These are phyloP conservation scores for Lutjanus argentimaculatus DNA, from an alignment of 2,797 vertebrate species.

Conservation along the genomic window DNA sequence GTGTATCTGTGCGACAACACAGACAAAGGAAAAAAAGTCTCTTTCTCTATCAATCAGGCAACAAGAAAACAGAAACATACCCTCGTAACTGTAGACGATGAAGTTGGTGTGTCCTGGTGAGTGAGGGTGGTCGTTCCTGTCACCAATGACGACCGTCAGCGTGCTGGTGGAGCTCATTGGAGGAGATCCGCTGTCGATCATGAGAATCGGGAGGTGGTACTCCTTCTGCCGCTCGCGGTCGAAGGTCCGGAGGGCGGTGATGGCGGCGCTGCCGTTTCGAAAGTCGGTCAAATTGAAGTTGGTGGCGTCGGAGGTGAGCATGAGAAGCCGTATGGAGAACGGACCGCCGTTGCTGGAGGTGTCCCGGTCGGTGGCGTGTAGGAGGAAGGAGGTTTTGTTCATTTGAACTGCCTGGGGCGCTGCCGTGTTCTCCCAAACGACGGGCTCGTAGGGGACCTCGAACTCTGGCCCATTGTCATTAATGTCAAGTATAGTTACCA, in stretches of 20 bases:
- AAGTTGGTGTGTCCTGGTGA: slow-evolving; percentile 88
- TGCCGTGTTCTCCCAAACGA: slow-evolving; percentile 91
- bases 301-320: slow-evolving; percentile 71
- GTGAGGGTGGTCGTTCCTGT: slow-evolving; percentile 93
- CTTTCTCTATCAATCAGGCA: neutral
- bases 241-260: slow-evolving; percentile 88
- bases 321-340: slow-evolving; percentile 89
- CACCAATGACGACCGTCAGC: slow-evolving; percentile 89
- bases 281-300: slow-evolving; percentile 90
- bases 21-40: neutral
- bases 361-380: slow-evolving; percentile 89
- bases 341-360: slow-evolving; percentile 86
- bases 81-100: slow-evolving; percentile 90
- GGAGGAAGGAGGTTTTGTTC: slow-evolving; percentile 88
- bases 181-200: slow-evolving; percentile 91
- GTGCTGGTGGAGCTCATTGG: slow-evolving; percentile 91
- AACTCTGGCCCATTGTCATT: slow-evolving; percentile 94
- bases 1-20: neutral
- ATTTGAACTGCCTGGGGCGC: slow-evolving; percentile 87
- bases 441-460: slow-evolving; percentile 87
- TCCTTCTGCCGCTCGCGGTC: slow-evolving; percentile 90
- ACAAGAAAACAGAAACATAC: slow-evolving; percentile 73
- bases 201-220: slow-evolving; percentile 89
- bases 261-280: slow-evolving; percentile 88
- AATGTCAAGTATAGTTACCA: slow-evolving; percentile 88